Evolutionary conservation across 1,140 invertebrate genomes (phyloP), one percentile per base, ranked within the genome.

Genomic region (Caenorhabditis briggsae): DNA sequence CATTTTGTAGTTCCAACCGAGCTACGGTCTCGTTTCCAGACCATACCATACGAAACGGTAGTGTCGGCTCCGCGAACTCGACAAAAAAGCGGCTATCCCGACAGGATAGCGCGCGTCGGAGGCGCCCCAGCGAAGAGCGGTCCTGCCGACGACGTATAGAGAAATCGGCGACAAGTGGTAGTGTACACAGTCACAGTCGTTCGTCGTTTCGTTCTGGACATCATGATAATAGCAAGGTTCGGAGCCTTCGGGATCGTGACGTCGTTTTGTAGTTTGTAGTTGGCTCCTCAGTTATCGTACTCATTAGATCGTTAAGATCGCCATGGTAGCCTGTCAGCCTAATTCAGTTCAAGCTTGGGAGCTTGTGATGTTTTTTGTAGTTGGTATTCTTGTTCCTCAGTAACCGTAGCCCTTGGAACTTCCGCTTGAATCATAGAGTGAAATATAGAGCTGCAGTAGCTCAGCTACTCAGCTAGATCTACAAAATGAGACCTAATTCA

Each of bases 111-210:
- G 9, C 53, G 8, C 53, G 82, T 14, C 23, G 82, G 16, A 33
- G 56, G 18, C 53, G 53, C 16, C 82, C 41, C 53, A 56, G 82
- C 16, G 55, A 83, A 12, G 56, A 83, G 43, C 11, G 55, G 41
- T 53, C 20, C 20, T 58, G 82, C 41, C 82, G 82, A 58, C 25
- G 82, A 55, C 16, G 82, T 7, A 58, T 83, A 18, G 82, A 83
- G 55, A 83, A 83, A 25, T 83, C 82, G 14, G 82, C 25, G n/a
- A 58, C 53, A 23, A n/a, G 53, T 43, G 1, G 23, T 41, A 70
- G 43, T 46, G 56, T 58, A 20, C n/a, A 18, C 8, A 14, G n/a
- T 58, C 56, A 58, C 56, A 33, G 33, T 33, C 33, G 33, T 33
- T 33, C 33, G 33, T 58, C 56, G n/a, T 43, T 41, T 14, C 33